Conservation (phyloP, 2,113 vertebrate genomes). For the Anarrhichthys ocellatus region DNA sequence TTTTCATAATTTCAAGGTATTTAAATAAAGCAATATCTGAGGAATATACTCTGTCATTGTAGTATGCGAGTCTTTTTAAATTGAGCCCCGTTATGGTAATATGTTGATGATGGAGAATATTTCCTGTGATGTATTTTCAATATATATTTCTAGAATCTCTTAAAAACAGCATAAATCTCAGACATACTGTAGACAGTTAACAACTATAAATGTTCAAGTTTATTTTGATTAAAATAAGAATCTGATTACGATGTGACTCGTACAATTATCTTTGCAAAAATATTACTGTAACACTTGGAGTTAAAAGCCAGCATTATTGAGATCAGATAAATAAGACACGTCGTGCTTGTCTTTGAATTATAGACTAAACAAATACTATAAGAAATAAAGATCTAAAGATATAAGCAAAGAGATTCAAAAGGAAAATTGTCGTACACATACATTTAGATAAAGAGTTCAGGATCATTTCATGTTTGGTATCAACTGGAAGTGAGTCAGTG, state of each 20-base stretch:
- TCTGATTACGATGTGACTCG: too few species aligned
- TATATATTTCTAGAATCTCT: background rate
- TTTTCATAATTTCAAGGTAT: slow-evolving; percentile 55
- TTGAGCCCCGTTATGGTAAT: background rate
- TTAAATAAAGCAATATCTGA: slow-evolving; percentile 62
- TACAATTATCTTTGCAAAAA: too few species aligned
- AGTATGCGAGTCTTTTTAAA: background rate
- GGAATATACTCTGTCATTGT: background rate
- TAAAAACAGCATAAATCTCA: background rate
- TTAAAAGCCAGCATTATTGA: background rate
- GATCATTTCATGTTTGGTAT: background rate
- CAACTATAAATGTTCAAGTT: background rate
- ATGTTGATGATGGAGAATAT: background rate
- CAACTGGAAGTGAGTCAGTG: background rate
- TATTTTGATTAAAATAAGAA: background rate
- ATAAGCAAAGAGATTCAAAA: background rate
- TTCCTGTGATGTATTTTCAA: background rate
- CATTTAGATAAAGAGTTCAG: background rate
- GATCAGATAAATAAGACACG: background rate
- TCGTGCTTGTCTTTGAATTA: background rate
- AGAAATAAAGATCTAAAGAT: background rate
- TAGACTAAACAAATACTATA: background rate
- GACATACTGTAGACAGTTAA: too few species aligned
- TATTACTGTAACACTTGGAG: too few species aligned
- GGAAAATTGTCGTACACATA: background rate